Percentiles rank a stretch among this genome's conserved stretches.
Conservation (phyloP, 1,140 invertebrate genomes). For the Neodiprion virginianus region DNA sequence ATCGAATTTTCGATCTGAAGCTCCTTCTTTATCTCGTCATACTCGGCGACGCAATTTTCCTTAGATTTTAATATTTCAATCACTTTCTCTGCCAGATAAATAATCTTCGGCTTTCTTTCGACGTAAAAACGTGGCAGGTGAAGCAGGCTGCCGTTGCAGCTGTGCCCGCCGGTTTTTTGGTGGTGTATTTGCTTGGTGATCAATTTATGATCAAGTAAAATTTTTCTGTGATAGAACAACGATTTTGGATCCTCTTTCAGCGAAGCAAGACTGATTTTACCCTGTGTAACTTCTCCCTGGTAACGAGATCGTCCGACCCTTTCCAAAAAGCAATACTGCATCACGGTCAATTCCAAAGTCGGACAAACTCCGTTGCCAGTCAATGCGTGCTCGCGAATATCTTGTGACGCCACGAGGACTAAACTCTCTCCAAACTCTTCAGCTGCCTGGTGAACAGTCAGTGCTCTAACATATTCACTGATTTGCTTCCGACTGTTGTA, state of each 20-base stretch:
- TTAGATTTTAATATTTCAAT: conserved; percentile 65
- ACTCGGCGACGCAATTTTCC: conserved; percentile 63
- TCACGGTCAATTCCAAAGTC: conserved; percentile 61
- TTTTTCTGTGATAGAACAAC: conserved; percentile 73
- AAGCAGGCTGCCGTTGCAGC: conserved; percentile 62
- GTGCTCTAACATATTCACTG: conserved; percentile 46
- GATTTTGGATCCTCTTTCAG: conserved; percentile 69
- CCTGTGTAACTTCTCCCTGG: conserved; percentile 75
- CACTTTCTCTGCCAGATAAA: conserved; percentile 64
- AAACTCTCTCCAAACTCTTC: conserved; percentile 66
- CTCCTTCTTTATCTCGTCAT: conserved; percentile 61
- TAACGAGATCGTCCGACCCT: conserved; percentile 76
- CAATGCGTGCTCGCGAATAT: conserved; percentile 66
- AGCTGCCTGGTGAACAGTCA: conserved; percentile 55
- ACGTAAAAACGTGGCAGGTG: conserved; percentile 70
- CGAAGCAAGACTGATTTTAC: conserved; percentile 64
- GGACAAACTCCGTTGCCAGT: conserved; percentile 62
- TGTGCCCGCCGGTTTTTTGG: conserved; percentile 50
- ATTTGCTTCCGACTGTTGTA: conserved; percentile 65
- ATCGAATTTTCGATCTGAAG: conserved; percentile 56
- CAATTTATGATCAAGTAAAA: conserved; percentile 65
- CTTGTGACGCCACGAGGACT: conserved; percentile 77
- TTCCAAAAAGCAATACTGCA: conserved; percentile 79
- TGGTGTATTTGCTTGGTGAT: conserved; percentile 71
- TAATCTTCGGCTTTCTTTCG: conserved; percentile 64